phyloP scores from a whole-genome alignment of 2,797 vertebrate genomes.

The Decapterus maruadsi region DNA sequence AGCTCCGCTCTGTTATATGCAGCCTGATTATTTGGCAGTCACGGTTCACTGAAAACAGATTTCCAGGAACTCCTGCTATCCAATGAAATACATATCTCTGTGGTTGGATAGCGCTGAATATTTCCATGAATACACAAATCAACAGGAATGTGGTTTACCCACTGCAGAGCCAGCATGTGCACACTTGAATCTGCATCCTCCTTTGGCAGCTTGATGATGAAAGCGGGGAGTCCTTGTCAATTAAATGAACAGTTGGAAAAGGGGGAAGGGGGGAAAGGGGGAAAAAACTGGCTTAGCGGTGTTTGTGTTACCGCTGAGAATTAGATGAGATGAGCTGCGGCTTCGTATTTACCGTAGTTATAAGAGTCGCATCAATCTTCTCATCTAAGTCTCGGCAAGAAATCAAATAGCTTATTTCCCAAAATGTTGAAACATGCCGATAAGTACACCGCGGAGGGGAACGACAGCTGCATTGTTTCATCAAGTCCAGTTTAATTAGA shows the following conservation, averaged over 20 bases:
- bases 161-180: not conserved
- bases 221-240: constrained; percentile 1
- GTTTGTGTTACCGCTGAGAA: not conserved
- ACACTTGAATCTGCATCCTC: constrained; percentile 9
- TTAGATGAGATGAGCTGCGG: not conserved
- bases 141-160: constrained; percentile 11
- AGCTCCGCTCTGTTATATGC: constrained; percentile 26
- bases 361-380: not conserved
- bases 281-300: not conserved
- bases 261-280: too few species aligned
- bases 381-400: not conserved
- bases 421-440: not conserved
- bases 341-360: not conserved
- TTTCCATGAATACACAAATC: constrained; percentile 41
- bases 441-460: not conserved
- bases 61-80: constrained; percentile 22
- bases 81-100: constrained; percentile 28
- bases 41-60: constrained; percentile 38
- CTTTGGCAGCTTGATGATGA: constrained; percentile 24
- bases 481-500: not conserved
- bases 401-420: not conserved
- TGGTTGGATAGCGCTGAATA: constrained; percentile 17
- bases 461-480: constrained; percentile 1
- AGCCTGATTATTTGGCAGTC: constrained; percentile 30
- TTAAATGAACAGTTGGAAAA: constrained; percentile 18